A percentile compares a stretch with the other conserved stretches of the same genome.
Evolutionary conservation across 2,888 invertebrate genomes (phyloP).

Genomic region (Leptinotarsa peninsularis): DNA sequence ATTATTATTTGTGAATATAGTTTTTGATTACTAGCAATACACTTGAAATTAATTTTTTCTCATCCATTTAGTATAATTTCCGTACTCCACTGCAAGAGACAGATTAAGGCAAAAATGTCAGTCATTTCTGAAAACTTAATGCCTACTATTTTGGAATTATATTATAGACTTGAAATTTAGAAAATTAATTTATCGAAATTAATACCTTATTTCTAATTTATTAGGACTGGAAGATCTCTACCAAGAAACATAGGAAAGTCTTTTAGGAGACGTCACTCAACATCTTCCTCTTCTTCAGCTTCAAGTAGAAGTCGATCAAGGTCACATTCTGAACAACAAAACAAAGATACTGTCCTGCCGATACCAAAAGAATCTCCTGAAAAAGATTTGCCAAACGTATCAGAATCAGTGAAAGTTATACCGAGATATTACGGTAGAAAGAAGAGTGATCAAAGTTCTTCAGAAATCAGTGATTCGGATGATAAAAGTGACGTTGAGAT

Average conservation of each 20-base stretch:
- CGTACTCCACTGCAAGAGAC: too few species aligned
- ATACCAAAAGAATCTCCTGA: conserved; percentile 32
- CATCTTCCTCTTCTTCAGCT: conserved; percentile 33
- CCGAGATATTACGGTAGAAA: conserved; percentile 72
- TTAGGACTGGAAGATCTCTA: conserved; percentile 20
- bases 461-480: conserved; percentile 60
- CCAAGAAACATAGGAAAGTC: conserved; percentile 17
- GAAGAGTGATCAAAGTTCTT: conserved; percentile 69
- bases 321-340: not conserved
- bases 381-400: conserved; percentile 13
- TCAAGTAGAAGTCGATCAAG: conserved; percentile 14
- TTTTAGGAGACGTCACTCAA: conserved; percentile 22
- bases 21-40: too few species aligned
- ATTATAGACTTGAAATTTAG: too few species aligned
- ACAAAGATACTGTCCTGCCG: not conserved
- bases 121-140: too few species aligned
- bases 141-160: too few species aligned
- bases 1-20: too few species aligned
- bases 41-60: too few species aligned
- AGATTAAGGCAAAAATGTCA: too few species aligned
- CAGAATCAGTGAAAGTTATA: conserved; percentile 61
- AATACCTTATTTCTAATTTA: not conserved
- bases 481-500: conserved; percentile 57
- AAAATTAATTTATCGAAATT: too few species aligned
- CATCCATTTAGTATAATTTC: too few species aligned